Base-by-base conservation (phyloP, 2,797 vertebrate species). In the Enteromius trimaculatus region DNA sequence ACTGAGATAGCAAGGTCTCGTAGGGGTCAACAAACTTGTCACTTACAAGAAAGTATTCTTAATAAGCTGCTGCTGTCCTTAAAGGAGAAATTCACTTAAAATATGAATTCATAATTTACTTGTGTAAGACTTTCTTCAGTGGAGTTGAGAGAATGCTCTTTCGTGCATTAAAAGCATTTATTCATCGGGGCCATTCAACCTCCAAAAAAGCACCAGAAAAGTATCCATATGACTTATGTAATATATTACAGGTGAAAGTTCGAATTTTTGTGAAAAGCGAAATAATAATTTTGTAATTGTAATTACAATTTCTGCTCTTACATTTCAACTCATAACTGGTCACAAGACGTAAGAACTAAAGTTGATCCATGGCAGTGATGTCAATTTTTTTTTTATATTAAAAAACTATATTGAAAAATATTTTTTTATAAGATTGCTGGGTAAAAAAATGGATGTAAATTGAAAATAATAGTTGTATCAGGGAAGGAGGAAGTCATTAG, bases 11-110 rank as follows among this genome's bases (percentile, higher is more conserved):
- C 88, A 87, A 51, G 49, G 89, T 93, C 83, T 90, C 75, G 75
- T 69, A 69, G 84, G 85, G 91, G 90, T 92, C 91, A 92, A 90
- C 88, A 89, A 87, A 84, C 89, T 90, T 87, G 83, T 85, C 85
- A 77, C 47, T 51, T 70, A 70, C 14, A 58, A 66, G 19, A 34
- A 21, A 21, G 17, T 53, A 39, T 79, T 47, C 19, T 9, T 78
- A 47, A n/a, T n/a, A 58, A 82, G 26, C n/a, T 47, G 44, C 44
- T 44, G 44, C 44, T 70, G 13, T 68, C 19, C 23, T 4, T 65
- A 55, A 84, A 47, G 17, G 17, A 51, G 19, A 74, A 14, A 47
- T 74, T 74, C 19, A 11, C 4, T 6, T 21, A 53, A 53, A 60
- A n/a, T 31, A 0, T 21, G 13, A 19, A 29, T 7, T 29, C 1